Base-by-base conservation (phyloP, 2,113 vertebrate genomes). In the Embiotoca jacksoni region DNA sequence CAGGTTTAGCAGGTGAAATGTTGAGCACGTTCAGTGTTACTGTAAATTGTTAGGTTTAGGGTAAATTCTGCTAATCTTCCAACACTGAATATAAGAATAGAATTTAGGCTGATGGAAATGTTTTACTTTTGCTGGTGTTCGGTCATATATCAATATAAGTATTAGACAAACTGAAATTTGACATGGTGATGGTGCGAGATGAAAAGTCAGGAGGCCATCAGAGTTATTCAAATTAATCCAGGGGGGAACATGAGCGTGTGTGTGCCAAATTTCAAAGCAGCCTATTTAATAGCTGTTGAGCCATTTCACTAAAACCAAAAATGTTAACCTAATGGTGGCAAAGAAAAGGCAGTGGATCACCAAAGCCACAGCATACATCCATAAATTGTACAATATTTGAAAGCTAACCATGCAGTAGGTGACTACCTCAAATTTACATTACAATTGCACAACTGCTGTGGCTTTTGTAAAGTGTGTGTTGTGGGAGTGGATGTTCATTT, bases 221-320 rank as follows among this genome's bases (percentile, higher is more conserved):
- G 5, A 50, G 14, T 52, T 14, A 16, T 57, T 50, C 10, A 1
- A 50, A 50, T 30, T 32, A 10, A 31, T 32, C 30, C 9, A 5
- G 10, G n/a, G 5, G 49, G 16, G 49, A 55, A 31, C 7, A 9
- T 55, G 53, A 55, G 31, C 1, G 4, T 31, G 10, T 31, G 10
- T 32, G 23, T 55, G 13, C 8, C 23, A 55, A 13, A 4, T 55
- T 31, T 55, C 9, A 55, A 6, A 60, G 5, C 41, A 37, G 32
- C 32, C 33, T 47, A 47, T 47, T 30, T 44, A 35, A 57, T 6
- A 70, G 41, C 55, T 58, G 44, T 30, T n/a, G 30, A 23, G 14
- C 55, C 66, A 68, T 68, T 68, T 56, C 31, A 68, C 65, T 39
- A 33, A 31, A 55, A 39, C 30, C 54, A 44, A 44, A 33, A 55